These are phyloP conservation scores for Stigmatopora nigra DNA, from an alignment of 2,113 vertebrate genomes.

Conservation along the genomic window DNA sequence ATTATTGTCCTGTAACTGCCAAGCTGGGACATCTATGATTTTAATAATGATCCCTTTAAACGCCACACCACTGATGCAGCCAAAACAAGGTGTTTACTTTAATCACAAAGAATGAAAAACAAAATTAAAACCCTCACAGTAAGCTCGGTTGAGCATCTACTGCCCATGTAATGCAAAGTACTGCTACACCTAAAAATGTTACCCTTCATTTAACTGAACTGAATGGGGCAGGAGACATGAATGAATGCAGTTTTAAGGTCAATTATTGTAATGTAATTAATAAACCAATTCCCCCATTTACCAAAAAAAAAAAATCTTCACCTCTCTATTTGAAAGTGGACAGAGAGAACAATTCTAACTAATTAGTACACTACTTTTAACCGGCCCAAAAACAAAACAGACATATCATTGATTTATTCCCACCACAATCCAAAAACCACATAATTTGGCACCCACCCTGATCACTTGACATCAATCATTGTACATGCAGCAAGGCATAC, in stretches of 20 bases:
- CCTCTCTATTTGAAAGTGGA: not conserved
- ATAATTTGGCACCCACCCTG: conserved; percentile 16
- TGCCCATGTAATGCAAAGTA: not conserved
- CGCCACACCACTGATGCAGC: not conserved
- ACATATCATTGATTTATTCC: not conserved
- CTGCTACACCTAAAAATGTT: too few relatives aligned
- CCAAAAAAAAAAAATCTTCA: not conserved
- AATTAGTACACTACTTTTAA: not conserved
- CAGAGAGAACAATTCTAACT: not conserved
- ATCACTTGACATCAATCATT: conserved; percentile 53
- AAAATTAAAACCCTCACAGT: not conserved
- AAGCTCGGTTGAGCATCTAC: not conserved
- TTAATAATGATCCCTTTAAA: conserved; percentile 6
- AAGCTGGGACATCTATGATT: conserved; percentile 30
- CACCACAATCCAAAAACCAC: conserved; percentile 10
- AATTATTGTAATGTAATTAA: not conserved
- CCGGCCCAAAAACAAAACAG: too few relatives aligned
- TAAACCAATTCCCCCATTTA: not conserved
- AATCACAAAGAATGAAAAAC: conserved; percentile 4
- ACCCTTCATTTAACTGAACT: too few relatives aligned
- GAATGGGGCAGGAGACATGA: not conserved
- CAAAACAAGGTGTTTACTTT: conserved; percentile 5
- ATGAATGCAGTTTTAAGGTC: not conserved
- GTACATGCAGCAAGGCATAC: conserved; percentile 59
- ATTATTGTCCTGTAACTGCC: conserved; percentile 41